Base-by-base conservation (phyloP, 1,140 invertebrate genomes). In the Drosophila murphyi region DNA sequence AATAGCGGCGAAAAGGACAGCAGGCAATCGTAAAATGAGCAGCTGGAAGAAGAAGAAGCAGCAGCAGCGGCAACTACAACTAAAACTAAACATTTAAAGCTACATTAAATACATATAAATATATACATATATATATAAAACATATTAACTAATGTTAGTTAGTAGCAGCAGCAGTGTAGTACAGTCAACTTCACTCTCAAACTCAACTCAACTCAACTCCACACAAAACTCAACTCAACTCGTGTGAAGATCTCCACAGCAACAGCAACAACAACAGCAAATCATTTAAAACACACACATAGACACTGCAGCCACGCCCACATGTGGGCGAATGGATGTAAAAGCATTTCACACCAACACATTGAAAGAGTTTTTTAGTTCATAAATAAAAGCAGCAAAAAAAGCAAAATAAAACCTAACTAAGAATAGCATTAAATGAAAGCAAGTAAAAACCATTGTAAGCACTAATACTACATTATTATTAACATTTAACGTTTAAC, bases 151-250 rank as follows among this genome's bases (percentile, higher is more conserved):
- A 82, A 81, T 67, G 52, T 56, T 68, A 68, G 52, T 31, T 68
- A 68, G 56, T 60, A 60, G 52, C 55, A 68, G 56, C 55, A 60
- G 52, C 55, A 64, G 73, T 76, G 72, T 74, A 82, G 82, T 87
- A 86, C 83, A 87, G 82, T 87, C 82, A 87, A 88, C 82, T 88
- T 73, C 82, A 85, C 82, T 81, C 82, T 81, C 82, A 76, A 70
- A 64, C 41, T 34, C 41, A 29, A 65, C 61, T 60, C 41, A 60
- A 59, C 45, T 64, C 60, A 72, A 72, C 69, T 73, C 64, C 50
- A 60, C 70, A 65, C 69, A 71, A 54, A 62, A 54, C 29, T 41
- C 39, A 57, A 70, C 68, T 70, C 59, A 87, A 83, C 83, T 83
- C 80, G 82, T 88, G 82, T 87, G 82, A 88, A 87, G 82, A 87